Conservation (phyloP, 2,113 vertebrate genomes). For the Arenaria interpres region DNA sequence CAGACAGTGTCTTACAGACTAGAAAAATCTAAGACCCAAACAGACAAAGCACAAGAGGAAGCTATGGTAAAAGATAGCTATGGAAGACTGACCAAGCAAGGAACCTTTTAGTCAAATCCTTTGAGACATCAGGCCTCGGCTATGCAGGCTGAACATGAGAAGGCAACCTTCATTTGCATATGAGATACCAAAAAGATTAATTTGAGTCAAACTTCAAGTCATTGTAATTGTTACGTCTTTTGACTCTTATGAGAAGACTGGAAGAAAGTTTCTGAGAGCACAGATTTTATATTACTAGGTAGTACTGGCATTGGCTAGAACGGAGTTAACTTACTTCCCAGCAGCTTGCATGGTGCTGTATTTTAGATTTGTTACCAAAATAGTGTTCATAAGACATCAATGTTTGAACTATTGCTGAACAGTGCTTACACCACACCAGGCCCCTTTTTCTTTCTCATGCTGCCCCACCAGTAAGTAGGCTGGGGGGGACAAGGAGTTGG, state of each 20-base stretch:
- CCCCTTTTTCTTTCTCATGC: not conserved
- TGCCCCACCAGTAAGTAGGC: rapidly evolving
- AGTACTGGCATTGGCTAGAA: not conserved
- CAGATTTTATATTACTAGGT: not conserved
- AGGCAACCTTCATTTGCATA: not conserved
- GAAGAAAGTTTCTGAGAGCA: not conserved
- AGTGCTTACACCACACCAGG: not conserved
- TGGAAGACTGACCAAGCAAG: not conserved
- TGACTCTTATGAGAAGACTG: not conserved
- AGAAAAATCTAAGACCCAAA: not conserved
- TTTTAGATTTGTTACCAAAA: not conserved
- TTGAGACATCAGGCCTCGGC: not conserved
- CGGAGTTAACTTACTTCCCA: not conserved
- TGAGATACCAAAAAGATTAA: not conserved
- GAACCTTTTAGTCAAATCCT: not conserved
- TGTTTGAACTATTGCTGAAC: not conserved
- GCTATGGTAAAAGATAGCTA: not conserved
- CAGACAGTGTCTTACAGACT: not conserved
- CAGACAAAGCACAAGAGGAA: not conserved
- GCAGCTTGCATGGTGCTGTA: not conserved
- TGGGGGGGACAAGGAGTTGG: not conserved
- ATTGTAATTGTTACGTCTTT: not conserved
- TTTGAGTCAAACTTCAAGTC: not conserved
- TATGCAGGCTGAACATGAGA: not conserved
- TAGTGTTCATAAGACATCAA: not conserved